These are phyloP conservation scores for Sturnira hondurensis DNA, from an alignment of 2,113 vertebrate genomes.

Conservation along the genomic window DNA sequence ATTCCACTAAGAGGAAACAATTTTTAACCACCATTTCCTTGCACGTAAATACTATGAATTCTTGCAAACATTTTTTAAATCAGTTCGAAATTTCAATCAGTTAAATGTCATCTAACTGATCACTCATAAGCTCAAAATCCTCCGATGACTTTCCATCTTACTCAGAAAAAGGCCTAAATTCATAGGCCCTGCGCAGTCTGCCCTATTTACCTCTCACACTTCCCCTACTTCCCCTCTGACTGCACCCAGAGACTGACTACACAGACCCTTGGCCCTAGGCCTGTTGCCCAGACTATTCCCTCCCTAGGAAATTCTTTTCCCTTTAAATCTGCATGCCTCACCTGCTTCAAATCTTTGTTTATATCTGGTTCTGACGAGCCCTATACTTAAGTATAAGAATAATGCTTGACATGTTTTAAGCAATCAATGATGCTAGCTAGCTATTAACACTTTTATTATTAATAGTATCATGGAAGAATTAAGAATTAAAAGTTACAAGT, in stretches of 20 bases:
- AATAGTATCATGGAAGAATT: not conserved
- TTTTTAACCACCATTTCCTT: conserved; percentile 17
- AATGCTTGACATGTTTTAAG: not conserved
- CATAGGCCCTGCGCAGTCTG: not conserved
- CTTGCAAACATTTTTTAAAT: not conserved
- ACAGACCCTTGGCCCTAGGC: not conserved
- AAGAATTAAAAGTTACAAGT: not conserved
- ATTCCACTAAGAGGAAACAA: not conserved
- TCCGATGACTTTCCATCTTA: conserved; percentile 12
- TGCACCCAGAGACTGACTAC: not conserved
- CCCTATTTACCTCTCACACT: not conserved
- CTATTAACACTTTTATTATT: not conserved
- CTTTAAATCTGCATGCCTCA: not conserved
- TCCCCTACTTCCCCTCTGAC: not conserved
- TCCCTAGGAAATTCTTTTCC: not conserved
- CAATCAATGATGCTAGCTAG: not conserved
- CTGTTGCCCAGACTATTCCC: not conserved
- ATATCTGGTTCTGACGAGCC: not conserved
- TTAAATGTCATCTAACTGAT: conserved; percentile 35
- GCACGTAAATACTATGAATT: not conserved
- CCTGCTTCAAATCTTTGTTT: not conserved
- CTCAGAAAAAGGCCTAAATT: conserved; percentile 6
- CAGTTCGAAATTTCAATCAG: not conserved
- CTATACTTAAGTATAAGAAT: not conserved
- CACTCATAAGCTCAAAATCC: not conserved